A percentile compares a stretch with the other conserved stretches of the same genome.
Conservation (phyloP, 1,140 invertebrate genomes). For the Plectus sambesii region DNA sequence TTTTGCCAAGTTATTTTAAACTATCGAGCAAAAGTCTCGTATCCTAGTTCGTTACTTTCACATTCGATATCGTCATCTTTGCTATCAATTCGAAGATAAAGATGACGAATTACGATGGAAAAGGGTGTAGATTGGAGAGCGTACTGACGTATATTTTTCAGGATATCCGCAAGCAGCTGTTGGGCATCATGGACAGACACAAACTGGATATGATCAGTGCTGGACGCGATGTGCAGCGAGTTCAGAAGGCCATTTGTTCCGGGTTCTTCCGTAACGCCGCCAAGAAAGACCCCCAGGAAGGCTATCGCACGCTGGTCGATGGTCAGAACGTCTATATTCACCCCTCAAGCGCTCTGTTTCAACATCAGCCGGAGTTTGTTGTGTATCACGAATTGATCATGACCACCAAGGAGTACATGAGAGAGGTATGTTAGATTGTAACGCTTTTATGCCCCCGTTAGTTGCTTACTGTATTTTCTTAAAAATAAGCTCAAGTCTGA, state of each 20-base stretch:
- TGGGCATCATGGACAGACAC: conserved; percentile 60
- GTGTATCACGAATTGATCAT: conserved; percentile 97
- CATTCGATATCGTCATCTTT: no score
- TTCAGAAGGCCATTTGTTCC: conserved; percentile 96
- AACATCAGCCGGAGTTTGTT: conserved; percentile 96
- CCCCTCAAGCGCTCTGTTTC: conserved; percentile 91
- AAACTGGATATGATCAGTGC: conserved; percentile 94
- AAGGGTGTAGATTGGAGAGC: not conserved
- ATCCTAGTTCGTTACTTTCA: no score
- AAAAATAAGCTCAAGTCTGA: no score
- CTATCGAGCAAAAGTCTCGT: no score
- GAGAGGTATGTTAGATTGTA: conserved; percentile 59
- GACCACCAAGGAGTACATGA: conserved; percentile 99
- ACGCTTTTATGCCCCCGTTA: not conserved
- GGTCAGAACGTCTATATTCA: conserved; percentile 98
- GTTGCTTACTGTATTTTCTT: not conserved
- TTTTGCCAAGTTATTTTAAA: no score
- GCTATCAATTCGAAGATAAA: conserved; percentile 11
- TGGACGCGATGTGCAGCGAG: conserved; percentile 80
- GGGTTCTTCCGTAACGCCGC: conserved; percentile 98
- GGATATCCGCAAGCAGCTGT: conserved; percentile 91
- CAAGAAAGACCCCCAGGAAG: conserved; percentile 98
- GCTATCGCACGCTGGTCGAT: conserved; percentile 91
- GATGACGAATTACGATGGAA: no score
- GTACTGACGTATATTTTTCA: conserved; percentile 51